Evolutionary conservation across 1,140 invertebrate genomes (phyloP).

Genomic region (Drosophila jambulina): DNA sequence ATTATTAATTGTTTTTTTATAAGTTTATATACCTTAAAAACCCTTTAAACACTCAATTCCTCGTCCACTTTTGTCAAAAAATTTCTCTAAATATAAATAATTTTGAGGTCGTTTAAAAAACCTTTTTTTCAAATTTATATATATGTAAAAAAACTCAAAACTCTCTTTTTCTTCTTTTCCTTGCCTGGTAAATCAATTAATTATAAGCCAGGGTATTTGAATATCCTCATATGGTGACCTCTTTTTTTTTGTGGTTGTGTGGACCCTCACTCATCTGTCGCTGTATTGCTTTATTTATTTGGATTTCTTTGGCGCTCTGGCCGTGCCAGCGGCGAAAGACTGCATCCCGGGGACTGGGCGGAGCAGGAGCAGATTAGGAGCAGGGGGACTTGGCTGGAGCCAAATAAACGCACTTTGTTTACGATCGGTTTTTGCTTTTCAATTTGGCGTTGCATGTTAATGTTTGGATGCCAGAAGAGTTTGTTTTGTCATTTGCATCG

Average conservation of each 20-base stretch:
- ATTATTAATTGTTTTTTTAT: not conserved
- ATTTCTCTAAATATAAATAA: no score
- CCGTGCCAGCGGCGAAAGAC: conserved; percentile 27
- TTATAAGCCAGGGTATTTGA: not conserved
- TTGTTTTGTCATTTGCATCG: conserved; percentile 66
- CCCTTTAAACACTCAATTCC: no score
- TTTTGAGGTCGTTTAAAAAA: no score
- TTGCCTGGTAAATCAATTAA: not conserved
- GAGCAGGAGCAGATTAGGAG: not conserved
- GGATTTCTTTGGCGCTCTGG: conserved; percentile 57
- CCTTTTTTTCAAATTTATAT: no score
- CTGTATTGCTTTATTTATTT: conserved; percentile 62
- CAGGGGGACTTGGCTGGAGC: not conserved
- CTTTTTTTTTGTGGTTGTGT: not conserved
- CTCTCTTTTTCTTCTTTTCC: no score
- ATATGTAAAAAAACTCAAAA: not conserved
- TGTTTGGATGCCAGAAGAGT: conserved; percentile 30
- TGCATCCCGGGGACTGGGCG: conserved; percentile 21
- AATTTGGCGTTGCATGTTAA: conserved; percentile 51
- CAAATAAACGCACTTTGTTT: conserved; percentile 48
- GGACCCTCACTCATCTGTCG: conserved; percentile 9
- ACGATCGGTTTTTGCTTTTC: conserved; percentile 61
- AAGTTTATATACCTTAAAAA: not conserved
- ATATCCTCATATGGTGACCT: not conserved
- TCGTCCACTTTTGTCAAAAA: no score